Conservation (phyloP, 2,113 vertebrate species). For the Lynx canadensis region DNA sequence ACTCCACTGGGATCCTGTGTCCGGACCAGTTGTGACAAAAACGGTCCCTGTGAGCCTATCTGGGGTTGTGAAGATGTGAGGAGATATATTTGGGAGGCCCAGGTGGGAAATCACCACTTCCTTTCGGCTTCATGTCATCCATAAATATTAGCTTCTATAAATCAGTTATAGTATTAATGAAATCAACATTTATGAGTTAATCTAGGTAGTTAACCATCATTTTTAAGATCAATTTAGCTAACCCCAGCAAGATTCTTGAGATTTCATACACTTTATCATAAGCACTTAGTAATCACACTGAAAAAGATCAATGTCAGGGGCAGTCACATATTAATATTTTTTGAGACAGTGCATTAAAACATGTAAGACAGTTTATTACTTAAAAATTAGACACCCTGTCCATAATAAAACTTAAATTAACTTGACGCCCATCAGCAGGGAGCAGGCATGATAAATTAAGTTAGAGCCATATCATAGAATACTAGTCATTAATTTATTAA, state of each 20-base stretch:
- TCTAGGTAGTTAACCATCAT: background rate
- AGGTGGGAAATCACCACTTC: background rate
- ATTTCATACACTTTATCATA: background rate
- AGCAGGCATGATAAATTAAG: background rate
- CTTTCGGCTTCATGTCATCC: background rate
- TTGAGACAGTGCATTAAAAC: background rate
- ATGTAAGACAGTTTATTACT: background rate
- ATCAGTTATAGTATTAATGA: conserved; percentile 3
- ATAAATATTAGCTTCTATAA: background rate
- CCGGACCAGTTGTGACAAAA: background rate
- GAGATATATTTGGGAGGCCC: background rate
- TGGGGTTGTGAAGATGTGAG: background rate
- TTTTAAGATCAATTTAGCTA: background rate
- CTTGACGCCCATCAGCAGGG: background rate
- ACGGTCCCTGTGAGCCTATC: background rate
- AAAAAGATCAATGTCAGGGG: background rate
- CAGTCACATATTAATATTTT: background rate
- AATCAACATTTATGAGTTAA: background rate
- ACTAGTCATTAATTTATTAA: conserved; percentile 17
- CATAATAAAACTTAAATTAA: conserved; percentile 34
- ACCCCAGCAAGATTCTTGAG: background rate
- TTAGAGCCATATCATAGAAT: background rate
- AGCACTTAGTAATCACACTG: background rate
- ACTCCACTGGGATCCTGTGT: background rate
- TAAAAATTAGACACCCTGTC: conserved; percentile 8